Evolutionary conservation across 2,888 invertebrate genomes (phyloP), one percentile per base, ranked within the genome.

Genomic region (Lasiommata megera): DNA sequence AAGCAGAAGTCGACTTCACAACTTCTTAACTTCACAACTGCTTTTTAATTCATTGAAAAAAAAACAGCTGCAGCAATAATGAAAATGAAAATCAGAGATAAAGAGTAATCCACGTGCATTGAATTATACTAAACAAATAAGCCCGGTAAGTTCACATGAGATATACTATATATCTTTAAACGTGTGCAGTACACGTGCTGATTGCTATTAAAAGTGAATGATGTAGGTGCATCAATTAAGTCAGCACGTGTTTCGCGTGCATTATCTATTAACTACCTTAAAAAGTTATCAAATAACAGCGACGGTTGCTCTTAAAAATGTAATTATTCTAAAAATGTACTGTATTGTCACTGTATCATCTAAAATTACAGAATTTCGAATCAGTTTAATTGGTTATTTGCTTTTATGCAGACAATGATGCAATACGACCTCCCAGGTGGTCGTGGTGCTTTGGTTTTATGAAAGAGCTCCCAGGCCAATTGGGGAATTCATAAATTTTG

Each of bases 141-240:
- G 8, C 16, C 29, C 18, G 17, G 48, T 56, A 58, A 61, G 36
- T 60, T 47, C 68, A 71, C 73, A 74, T 76, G 72, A 72, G 72
- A 73, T 68, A 31, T 34, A 34, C 11, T 11, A 34, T 34, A 34
- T 34, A 69, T 64, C 64, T 55, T 64, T 43, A 69, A 80, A 79
- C 80, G 79, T 81, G 82, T 65, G 56, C 60, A 41, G 16, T 64
- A 71, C 81, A 83, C 82, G 85, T 85, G 83, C 66, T 67, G 64
- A 73, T 73, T 74, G 66, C 70, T 80, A 82, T 84, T 81, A 84
- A 79, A 76, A 67, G 61, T 74, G 76, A 77, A 70, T 75, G 75
- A 80, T 75, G 67, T 68, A 68, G 69, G 64, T 71, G 70, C 65
- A 83, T 82, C 79, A 80, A 78, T 72, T 68, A 70, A n/a, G 62